Percentiles rank a stretch among this genome's conserved stretches.
These are phyloP conservation scores for Thysanoteuthis rhombus DNA, from an alignment of 2,888 invertebrate species.

Conservation along the genomic window DNA sequence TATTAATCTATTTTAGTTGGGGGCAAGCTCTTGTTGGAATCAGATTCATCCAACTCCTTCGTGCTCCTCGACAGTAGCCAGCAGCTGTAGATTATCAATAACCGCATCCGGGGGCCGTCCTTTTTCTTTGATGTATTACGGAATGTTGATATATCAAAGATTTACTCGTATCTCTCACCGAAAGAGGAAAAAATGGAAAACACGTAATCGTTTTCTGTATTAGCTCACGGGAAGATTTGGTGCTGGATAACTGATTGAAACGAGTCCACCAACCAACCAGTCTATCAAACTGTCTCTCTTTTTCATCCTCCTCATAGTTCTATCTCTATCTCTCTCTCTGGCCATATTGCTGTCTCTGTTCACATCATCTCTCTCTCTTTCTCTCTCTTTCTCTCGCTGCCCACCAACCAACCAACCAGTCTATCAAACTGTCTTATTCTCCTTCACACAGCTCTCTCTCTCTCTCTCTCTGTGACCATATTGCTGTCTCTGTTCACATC, in stretches of 20 bases:
- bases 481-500: no score
- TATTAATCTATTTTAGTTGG: background rate
- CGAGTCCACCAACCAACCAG: no score
- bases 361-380: no score
- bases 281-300: no score
- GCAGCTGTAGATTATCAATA: background rate
- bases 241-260: background rate
- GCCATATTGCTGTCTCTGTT: no score
- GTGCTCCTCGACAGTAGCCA: background rate
- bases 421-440: no score
- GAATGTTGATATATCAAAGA: background rate
- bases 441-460: no score
- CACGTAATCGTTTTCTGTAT: background rate
- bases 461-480: no score
- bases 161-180: background rate
- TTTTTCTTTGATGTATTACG: background rate
- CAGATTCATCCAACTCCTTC: background rate
- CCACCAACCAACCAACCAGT: no score
- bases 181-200: background rate
- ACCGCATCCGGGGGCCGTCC: background rate
- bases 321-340: no score
- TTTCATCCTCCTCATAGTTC: no score
- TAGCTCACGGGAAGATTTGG: background rate
- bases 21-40: background rate
- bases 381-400: no score